Percentiles rank a stretch among this genome's conserved stretches.
Conservation (phyloP, 1,140 invertebrate species). For the Sycophaga agraensis region DNA sequence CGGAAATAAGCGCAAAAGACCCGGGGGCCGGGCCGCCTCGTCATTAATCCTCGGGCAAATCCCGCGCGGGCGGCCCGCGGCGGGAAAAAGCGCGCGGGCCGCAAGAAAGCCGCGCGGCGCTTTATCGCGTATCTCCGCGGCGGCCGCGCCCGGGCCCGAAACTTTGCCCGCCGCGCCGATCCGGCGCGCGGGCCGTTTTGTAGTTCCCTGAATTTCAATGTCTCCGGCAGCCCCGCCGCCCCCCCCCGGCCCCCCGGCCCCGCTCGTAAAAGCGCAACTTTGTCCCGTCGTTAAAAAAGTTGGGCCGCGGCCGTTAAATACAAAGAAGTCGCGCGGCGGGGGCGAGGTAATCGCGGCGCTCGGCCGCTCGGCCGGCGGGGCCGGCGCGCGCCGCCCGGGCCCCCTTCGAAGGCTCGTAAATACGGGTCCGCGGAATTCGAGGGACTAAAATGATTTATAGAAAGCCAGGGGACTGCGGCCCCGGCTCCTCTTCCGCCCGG, state of each 20-base stretch:
- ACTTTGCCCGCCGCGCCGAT: conserved; percentile 13
- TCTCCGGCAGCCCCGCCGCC: neutral
- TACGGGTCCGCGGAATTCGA: conserved; percentile 50
- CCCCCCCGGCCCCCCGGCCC: neutral
- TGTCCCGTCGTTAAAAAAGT: conserved; percentile 50
- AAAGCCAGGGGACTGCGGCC: too few relatives aligned
- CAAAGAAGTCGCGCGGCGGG: conserved; percentile 41
- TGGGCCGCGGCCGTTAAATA: conserved; percentile 45
- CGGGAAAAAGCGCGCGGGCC: neutral
- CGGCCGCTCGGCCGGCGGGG: too few relatives aligned
- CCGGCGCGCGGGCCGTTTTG: conserved; percentile 31
- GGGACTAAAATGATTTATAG: conserved; percentile 57
- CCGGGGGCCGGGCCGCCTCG: neutral
- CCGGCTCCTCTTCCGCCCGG: conserved; percentile 28
- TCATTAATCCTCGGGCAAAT: conserved; percentile 16
- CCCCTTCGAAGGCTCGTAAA: conserved; percentile 49
- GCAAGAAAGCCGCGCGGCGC: neutral
- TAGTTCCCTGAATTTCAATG: conserved; percentile 35
- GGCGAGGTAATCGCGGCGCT: conserved; percentile 17
- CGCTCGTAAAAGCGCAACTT: conserved; percentile 41
- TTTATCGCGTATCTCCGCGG: conserved; percentile 21
- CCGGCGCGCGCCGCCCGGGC: neutral
- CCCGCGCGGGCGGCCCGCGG: neutral
- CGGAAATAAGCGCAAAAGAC: conserved; percentile 7
- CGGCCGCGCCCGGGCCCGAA: too few relatives aligned